A percentile compares a stretch with the other conserved stretches of the same genome.
phyloP scores from a whole-genome alignment of 1,140 invertebrate species.

The Diachasma alloeum region DNA sequence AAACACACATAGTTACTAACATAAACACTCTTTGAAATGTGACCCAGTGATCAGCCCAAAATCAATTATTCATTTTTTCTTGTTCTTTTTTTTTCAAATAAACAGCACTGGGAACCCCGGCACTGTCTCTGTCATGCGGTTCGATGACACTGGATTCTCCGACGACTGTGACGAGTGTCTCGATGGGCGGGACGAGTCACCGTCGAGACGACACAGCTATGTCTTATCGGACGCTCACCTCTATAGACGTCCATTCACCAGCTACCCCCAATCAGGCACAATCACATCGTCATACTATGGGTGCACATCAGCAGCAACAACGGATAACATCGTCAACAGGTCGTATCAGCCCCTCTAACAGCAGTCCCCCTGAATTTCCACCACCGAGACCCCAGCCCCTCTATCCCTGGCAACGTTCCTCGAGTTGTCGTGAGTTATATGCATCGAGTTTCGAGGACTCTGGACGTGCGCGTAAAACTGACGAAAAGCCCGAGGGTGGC shows the following conservation, averaged over 20 bases:
- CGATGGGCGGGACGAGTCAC: slow-evolving; percentile 63
- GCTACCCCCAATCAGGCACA: slow-evolving; percentile 61
- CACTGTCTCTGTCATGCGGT: slow-evolving; percentile 70
- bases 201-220: slow-evolving; percentile 66
- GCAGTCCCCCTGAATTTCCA: slow-evolving; percentile 62
- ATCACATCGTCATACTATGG: slow-evolving; percentile 51
- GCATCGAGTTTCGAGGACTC: slow-evolving; percentile 77
- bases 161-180: slow-evolving; percentile 67
- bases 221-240: slow-evolving; percentile 66
- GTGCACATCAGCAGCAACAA: slow-evolving; percentile 43
- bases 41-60: no score
- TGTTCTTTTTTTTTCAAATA: background rate
- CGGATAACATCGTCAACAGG: slow-evolving; percentile 64
- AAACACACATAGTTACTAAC: background rate
- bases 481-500: slow-evolving; percentile 44
- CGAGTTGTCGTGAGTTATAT: slow-evolving; percentile 80
- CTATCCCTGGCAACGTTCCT: slow-evolving; percentile 77
- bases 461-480: slow-evolving; percentile 66
- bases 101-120: slow-evolving; percentile 62
- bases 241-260: slow-evolving; percentile 65
- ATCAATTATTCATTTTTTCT: background rate
- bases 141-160: slow-evolving; percentile 70
- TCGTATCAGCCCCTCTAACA: slow-evolving; percentile 68
- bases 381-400: slow-evolving; percentile 61
- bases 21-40: background rate